Evolutionary conservation across 2,113 vertebrate species (phyloP), one percentile per base, ranked within the genome.

Genomic region (Sphyrna mokarran): DNA sequence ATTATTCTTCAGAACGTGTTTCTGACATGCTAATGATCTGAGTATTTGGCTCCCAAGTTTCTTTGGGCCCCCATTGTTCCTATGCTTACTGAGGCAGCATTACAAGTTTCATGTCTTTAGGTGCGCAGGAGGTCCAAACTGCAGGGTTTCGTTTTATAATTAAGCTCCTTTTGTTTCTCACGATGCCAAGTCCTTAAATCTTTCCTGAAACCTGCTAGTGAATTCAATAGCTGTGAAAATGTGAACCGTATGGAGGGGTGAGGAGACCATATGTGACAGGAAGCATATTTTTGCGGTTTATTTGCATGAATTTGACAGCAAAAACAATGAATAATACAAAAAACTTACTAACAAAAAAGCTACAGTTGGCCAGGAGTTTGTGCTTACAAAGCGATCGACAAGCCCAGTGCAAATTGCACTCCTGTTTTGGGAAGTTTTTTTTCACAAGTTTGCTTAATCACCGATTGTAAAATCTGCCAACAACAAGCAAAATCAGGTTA

Each of bases 181-280:
- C 40, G 40, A 95, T 95, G 94, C 94, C 69, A 93, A 72, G 94
- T 76, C 94, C 37, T 54, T 76, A 95, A 95, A 95, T 70, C 43
- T 76, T 95, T 95, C 94, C 68, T 95, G 93, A 95, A 95, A 95
- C 93, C 37, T 72, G 94, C 43, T 95, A 54, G 40, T 54, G 69
- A 48, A 95, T 95, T 95, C 94, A 43, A 23, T 48, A 72, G 20
- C 94, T 95, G 94, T 95, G 94, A 95, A 70, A 54, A 95, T 95
- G 94, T 95, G 68, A 95, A 72, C 68, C 5, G 69, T 54, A 48
- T 72, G 69, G 68, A 72, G 94, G 94, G 40, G 94, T 95, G 69
- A 70, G 26, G 94, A 95, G 94, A 95, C 22, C 94, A 95, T 95
- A 70, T 95, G 94, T 95, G 66, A 72, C 94, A 95, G 94, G 94